Conservation (phyloP, 2,888 invertebrate species). For the Crossocerus cetratus region DNA sequence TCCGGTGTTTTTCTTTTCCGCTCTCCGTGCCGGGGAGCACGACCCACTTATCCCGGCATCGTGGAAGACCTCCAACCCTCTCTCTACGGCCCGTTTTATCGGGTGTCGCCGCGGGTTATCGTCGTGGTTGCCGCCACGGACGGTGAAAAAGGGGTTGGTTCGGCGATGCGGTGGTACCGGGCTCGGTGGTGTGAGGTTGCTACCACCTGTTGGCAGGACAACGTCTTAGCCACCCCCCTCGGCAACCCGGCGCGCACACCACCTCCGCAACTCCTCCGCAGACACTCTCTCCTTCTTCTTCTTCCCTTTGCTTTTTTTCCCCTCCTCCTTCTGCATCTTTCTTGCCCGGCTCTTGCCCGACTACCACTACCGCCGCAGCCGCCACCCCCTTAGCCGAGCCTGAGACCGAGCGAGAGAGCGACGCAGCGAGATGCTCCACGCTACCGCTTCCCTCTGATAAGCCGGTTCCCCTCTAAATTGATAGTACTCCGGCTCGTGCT, state of each 20-base stretch:
- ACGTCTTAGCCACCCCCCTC: conserved; percentile 72
- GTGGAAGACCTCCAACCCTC: conserved; percentile 57
- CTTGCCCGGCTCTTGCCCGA: conserved; percentile 6
- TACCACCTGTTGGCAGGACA: conserved; percentile 76
- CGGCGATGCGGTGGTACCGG: conserved; percentile 46
- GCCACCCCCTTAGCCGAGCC: not conserved
- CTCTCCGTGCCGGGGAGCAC: conserved; percentile 50
- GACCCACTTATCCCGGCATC: conserved; percentile 64
- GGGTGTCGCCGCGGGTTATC: conserved; percentile 77
- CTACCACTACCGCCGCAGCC: conserved; percentile 17
- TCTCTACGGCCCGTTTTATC: conserved; percentile 72
- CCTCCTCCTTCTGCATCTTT: conserved; percentile 19
- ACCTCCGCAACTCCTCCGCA: conserved; percentile 33
- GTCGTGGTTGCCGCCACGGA: conserved; percentile 72
- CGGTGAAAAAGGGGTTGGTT: conserved; percentile 64
- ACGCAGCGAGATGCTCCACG: not conserved
- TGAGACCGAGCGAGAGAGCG: not conserved
- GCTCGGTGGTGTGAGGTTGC: conserved; percentile 66
- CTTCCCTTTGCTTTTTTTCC: not conserved
- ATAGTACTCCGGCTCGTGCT: not conserved
- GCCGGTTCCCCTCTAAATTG: conserved; percentile 5
- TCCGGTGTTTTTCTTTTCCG: conserved; percentile 72
- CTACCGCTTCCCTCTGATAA: not conserved
- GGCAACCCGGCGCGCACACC: conserved; percentile 58
- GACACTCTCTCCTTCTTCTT: conserved; percentile 32